Evolutionary conservation across 2,797 vertebrate genomes (phyloP).

Genomic region (Sebastes hubbsi): DNA sequence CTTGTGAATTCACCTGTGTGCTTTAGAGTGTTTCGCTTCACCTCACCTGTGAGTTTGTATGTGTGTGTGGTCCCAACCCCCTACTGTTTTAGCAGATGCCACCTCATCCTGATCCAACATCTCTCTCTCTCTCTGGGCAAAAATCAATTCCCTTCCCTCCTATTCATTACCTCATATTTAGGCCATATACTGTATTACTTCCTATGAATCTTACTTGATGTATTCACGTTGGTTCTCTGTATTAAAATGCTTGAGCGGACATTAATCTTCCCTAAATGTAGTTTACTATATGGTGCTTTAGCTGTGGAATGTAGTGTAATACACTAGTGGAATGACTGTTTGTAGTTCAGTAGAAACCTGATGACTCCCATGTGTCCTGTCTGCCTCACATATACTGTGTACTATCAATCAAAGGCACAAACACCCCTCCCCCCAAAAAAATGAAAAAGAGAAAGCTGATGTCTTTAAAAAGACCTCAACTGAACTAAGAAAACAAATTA

Average conservation of each 20-base stretch:
- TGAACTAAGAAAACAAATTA: not conserved
- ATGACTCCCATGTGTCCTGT: not conserved
- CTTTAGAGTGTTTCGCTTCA: not conserved
- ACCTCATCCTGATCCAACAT: conserved; percentile 23
- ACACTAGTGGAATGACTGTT: not conserved
- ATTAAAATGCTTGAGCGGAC: not conserved
- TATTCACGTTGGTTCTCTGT: not conserved
- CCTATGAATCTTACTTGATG: not conserved
- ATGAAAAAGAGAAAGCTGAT: fast-evolving
- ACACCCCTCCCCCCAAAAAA: not conserved
- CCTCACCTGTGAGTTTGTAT: conserved; percentile 28
- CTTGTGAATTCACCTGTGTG: conserved; percentile 24
- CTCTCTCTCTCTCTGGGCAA: not conserved
- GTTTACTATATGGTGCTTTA: not conserved
- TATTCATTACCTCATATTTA: not conserved
- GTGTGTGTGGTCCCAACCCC: conserved; percentile 31
- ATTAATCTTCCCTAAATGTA: not conserved
- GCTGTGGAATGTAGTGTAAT: not conserved
- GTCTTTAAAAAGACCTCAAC: not conserved
- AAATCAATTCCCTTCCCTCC: not conserved
- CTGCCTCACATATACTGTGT: not conserved
- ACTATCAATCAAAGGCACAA: not conserved
- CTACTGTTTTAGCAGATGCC: conserved; percentile 60
- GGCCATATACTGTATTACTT: not conserved
- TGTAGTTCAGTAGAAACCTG: not conserved